Evolutionary conservation across 2,888 invertebrate genomes (phyloP), one percentile per base, ranked within the genome.

Genomic region (Bibio marci): DNA sequence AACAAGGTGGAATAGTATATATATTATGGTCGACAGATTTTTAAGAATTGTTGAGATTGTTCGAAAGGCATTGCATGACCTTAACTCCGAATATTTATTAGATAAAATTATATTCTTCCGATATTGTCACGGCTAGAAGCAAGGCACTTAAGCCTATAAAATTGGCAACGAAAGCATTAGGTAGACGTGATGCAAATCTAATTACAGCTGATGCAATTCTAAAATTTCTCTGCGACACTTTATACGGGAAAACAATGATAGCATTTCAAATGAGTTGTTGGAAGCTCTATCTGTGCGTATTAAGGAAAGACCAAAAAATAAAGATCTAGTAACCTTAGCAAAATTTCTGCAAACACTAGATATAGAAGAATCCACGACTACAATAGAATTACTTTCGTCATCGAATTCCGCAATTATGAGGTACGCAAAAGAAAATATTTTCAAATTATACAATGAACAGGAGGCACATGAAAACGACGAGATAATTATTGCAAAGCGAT

Each of bases 91-190:
- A n/a, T n/a, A n/a, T n/a, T n/a, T n/a, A n/a, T n/a, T n/a, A n/a
- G n/a, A n/a, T n/a, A n/a, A n/a, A n/a, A n/a, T n/a, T n/a, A n/a
- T n/a, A n/a, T n/a, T n/a, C n/a, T n/a, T 34, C 8, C 4, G 11
- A 34, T 34, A 19, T 34, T 19, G 13, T 34, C 34, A n/a, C 10
- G 13, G 6, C 12, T 35, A 14, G 22, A 22, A 25, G 8, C n/a
- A 35, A n/a, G 5, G 14, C 25, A 35, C 25, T 25, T 22, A 2
- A 35, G 25, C 17, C 8, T 3, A 13, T 35, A 4, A 35, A 45
- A 45, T 42, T 42, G 41, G 42, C 45, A 30, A 22, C 32, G 26
- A 31, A 37, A 40, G 40, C 38, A 13, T 41, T 38, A n/a, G 18
- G 33, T 19, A 38, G 38, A 34, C 41, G 28, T 4, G 41, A 41